These are phyloP conservation scores for Epizoanthus ramosus DNA, from an alignment of 92 coral and sea anemone genomes.

Conservation along the genomic window DNA sequence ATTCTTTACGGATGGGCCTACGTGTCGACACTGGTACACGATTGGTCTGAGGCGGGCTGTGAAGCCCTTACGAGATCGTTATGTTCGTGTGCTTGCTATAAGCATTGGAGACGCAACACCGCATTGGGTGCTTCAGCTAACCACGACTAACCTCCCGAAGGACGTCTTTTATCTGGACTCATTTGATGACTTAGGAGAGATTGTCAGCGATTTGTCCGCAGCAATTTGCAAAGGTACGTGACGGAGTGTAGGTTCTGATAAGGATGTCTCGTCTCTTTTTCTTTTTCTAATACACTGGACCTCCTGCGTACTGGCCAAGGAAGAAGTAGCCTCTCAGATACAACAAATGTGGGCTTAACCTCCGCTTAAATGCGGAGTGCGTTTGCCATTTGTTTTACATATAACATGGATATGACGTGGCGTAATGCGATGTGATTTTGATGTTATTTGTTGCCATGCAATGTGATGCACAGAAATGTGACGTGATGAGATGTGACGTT, in stretches of 20 bases:
- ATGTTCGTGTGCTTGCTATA: conserved; percentile 29
- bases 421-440: too few species aligned
- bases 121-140: background rate
- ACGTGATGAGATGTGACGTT: too few species aligned
- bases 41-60: background rate
- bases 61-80: conserved; percentile 16
- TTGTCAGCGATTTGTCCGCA: conserved; percentile 3
- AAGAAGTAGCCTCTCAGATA: too few species aligned
- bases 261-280: too few species aligned
- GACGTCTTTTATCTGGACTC: conserved; percentile 1
- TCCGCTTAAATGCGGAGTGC: too few species aligned
- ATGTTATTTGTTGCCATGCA: too few species aligned
- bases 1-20: conserved; percentile 14
- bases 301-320: too few species aligned
- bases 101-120: conserved; percentile 9
- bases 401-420: too few species aligned
- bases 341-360: too few species aligned
- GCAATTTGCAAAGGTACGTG: conserved; percentile 2
- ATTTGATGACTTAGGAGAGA: conserved; percentile 21
- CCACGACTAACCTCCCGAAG: background rate
- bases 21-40: background rate
- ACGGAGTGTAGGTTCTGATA: background rate
- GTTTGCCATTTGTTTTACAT: too few species aligned
- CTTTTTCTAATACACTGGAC: too few species aligned
- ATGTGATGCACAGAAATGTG: too few species aligned